Evolutionary conservation across 2,113 vertebrate species (phyloP).

Genomic region (Gracilinanus agilis): DNA sequence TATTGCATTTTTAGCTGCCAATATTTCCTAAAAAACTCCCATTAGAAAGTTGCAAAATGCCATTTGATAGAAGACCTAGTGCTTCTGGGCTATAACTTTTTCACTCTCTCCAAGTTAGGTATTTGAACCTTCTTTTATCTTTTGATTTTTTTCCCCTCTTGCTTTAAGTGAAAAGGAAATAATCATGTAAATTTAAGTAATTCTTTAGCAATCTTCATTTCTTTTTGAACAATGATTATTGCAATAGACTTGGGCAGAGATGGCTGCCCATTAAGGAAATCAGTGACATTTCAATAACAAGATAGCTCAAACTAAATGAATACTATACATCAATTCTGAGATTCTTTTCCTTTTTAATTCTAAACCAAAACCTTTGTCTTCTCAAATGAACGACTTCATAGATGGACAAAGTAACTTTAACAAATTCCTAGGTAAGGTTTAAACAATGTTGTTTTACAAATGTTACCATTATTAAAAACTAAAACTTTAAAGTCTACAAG

Average conservation of each 20-base stretch:
- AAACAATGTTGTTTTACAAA: slow-evolving; percentile 27
- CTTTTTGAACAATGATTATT: slow-evolving; percentile 36
- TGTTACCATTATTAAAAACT: not conserved
- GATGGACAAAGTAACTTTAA: slow-evolving; percentile 47
- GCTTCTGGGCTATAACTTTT: not conserved
- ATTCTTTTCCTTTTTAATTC: not conserved
- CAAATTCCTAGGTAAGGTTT: slow-evolving; percentile 9
- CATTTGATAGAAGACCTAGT: slow-evolving; percentile 32
- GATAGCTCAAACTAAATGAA: slow-evolving; percentile 46
- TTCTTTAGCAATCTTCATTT: slow-evolving; percentile 31
- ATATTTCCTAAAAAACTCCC: not conserved
- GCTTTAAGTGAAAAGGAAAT: slow-evolving; percentile 39
- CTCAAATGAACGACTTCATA: not conserved
- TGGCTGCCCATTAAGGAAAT: slow-evolving; percentile 46
- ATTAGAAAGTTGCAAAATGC: not conserved
- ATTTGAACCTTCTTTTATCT: slow-evolving; percentile 2
- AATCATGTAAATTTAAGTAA: slow-evolving; percentile 43
- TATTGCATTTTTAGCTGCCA: not conserved
- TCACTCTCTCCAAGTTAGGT: not conserved
- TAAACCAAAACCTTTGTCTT: not conserved
- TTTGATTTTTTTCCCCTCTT: not conserved
- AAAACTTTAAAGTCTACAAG: not conserved
- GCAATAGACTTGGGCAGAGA: slow-evolving; percentile 42
- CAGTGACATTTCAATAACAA: slow-evolving; percentile 45
- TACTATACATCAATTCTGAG: slow-evolving; percentile 31